Base-by-base conservation (phyloP, 2,888 invertebrate species). In the Drosophila acutilabella region DNA sequence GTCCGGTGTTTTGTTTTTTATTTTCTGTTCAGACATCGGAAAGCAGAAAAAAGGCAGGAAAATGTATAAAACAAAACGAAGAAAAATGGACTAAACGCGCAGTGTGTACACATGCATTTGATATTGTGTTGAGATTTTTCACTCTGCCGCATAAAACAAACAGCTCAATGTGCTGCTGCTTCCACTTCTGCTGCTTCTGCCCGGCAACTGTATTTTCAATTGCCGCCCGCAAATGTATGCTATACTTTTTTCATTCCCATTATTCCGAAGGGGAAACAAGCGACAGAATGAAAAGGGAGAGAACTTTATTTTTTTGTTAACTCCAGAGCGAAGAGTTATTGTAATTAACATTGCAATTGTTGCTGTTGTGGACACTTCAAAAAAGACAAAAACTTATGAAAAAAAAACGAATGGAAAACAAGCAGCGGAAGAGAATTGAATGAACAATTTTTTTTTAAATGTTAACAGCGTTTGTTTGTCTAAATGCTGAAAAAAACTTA, bases 71-170 rank as follows among this genome's bases (percentile, higher is more conserved):
- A 42, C 10, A 53, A 61, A 57, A 54, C 13, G 36, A 8, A 33
- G 33, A 44, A 52, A 48, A 20, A 45, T 36, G 18, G 56, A 71
- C 67, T 74, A 58, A 74, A 42, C 53, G 67, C 72, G 57, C 64
- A 41, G 30, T 70, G 65, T 74, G 62, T 66, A 51, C 74, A 64
- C 33, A 74, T 70, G 70, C 77, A 77, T 76, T 73, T 77, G 73
- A 77, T 82, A 85, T 82, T 85, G 80, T 78, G 86, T 69, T 80
- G 78, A 69, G 82, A 75, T 78, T 78, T 82, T 84, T 59, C 65
- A 69, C 50, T 52, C 72, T 71, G 76, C 64, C 66, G 64, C 59
- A 74, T 66, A 69, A 75, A 69, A 65, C 80, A 82, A 82, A 82
- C 78, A 76, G 64, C 83, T 76, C 81, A 76, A 81, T 83, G 53